These are phyloP conservation scores for Centropristis striata DNA, from an alignment of 2,113 vertebrate species.

Conservation along the genomic window DNA sequence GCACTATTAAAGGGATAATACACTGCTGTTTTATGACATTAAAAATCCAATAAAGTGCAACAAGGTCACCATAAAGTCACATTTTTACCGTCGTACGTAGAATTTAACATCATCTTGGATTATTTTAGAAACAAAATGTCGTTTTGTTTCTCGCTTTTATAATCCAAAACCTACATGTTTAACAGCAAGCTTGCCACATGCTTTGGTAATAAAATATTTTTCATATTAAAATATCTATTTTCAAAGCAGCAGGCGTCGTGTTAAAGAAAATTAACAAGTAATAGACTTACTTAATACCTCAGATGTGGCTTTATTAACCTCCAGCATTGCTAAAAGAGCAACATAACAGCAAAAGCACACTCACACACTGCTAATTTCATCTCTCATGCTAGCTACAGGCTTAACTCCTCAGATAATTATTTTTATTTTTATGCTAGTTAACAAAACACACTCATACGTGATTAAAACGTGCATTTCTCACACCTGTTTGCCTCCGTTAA, in stretches of 20 bases:
- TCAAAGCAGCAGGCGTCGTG: neutral
- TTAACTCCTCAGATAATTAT: constrained; percentile 17
- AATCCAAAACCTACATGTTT: neutral
- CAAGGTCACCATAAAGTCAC: neutral
- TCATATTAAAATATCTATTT: neutral
- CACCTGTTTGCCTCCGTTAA: constrained; percentile 60
- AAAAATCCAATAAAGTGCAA: neutral
- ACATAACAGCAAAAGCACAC: neutral
- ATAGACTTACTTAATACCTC: too few species aligned
- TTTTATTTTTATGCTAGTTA: constrained; percentile 4
- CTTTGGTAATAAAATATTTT: neutral
- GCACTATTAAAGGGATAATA: neutral
- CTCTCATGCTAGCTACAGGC: neutral
- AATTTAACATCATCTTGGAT: constrained; percentile 3
- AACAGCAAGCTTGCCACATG: neutral
- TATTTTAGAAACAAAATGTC: neutral
- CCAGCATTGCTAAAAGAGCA: neutral
- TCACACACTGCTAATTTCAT: neutral
- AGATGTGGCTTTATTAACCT: neutral
- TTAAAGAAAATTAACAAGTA: neutral
- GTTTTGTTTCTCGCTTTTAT: neutral
- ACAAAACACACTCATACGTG: constrained; percentile 2
- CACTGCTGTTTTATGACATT: neutral
- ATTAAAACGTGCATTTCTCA: constrained; percentile 3
- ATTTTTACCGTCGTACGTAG: neutral